Evolutionary conservation across 2,888 invertebrate species (phyloP).

Genomic region (Alentia gelatinosa): DNA sequence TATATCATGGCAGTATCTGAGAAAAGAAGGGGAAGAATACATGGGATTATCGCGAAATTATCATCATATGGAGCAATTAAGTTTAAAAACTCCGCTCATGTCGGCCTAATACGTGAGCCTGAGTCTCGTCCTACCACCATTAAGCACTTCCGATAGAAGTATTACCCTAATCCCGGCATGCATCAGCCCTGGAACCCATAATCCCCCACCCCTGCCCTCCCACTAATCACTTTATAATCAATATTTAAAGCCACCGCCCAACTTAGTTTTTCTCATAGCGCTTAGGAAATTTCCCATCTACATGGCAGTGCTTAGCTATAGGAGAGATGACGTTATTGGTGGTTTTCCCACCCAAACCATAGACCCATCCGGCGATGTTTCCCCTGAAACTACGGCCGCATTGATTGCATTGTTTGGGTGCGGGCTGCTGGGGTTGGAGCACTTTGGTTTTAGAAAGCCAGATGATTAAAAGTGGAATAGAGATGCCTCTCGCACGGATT

Average conservation of each 20-base stretch:
- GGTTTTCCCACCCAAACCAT: not conserved
- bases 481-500: not conserved
- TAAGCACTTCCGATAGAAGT: slow-evolving; percentile 21
- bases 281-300: too few species aligned
- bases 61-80: not conserved
- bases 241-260: slow-evolving; percentile 21
- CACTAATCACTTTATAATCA: slow-evolving; percentile 39
- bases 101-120: not conserved
- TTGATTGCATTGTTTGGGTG: not conserved
- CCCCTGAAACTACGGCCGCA: too few species aligned
- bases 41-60: not conserved
- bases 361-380: too few species aligned
- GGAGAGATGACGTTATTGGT: too few species aligned
- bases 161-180: slow-evolving; percentile 35
- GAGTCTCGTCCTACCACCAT: not conserved
- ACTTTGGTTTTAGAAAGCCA: not conserved
- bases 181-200: not conserved
- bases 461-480: slow-evolving; percentile 13
- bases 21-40: not conserved
- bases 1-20: too few species aligned
- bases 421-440: not conserved
- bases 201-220: not conserved
- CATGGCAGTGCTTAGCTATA: too few species aligned
- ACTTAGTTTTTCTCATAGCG: too few species aligned
- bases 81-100: not conserved